These are phyloP conservation scores for Mormyrops boulengeri DNA, from an alignment of 2,797 vertebrate species.

Conservation along the genomic window DNA sequence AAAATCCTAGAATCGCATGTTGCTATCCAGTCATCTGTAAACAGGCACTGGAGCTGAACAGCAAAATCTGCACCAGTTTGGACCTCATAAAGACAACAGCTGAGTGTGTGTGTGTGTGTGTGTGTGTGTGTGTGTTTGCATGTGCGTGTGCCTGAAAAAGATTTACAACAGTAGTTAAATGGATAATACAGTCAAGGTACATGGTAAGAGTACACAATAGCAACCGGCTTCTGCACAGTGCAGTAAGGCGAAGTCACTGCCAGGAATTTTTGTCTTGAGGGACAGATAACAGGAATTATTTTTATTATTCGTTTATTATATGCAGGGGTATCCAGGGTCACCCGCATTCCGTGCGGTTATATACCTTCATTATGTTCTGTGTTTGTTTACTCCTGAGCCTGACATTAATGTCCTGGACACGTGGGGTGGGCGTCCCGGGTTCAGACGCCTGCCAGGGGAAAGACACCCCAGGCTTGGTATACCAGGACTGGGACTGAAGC, in stretches of 20 bases:
- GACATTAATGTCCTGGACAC: neutral
- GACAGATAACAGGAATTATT: slow-evolving; percentile 6
- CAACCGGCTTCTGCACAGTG: neutral
- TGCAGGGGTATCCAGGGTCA: neutral
- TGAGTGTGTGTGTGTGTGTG: no score
- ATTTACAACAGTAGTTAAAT: neutral
- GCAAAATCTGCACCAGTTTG: neutral
- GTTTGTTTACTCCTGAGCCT: neutral
- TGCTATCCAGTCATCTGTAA: neutral
- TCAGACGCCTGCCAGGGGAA: neutral
- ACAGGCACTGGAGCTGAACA: neutral
- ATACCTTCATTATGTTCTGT: neutral
- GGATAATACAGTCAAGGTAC: neutral
- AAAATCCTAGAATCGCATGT: neutral
- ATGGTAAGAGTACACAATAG: neutral
- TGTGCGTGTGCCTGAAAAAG: neutral
- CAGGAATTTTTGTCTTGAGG: slow-evolving; percentile 2
- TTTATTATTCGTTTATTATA: slow-evolving; percentile 2
- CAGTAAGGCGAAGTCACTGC: neutral
- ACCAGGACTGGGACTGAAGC: neutral
- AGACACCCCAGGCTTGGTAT: neutral
- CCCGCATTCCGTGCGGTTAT: neutral
- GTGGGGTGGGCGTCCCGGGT: neutral
- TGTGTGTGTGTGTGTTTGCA: neutral
- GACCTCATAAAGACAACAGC: neutral